These are phyloP conservation scores for Eufriesea mexicana DNA, from an alignment of 1,140 invertebrate genomes.

Conservation along the genomic window DNA sequence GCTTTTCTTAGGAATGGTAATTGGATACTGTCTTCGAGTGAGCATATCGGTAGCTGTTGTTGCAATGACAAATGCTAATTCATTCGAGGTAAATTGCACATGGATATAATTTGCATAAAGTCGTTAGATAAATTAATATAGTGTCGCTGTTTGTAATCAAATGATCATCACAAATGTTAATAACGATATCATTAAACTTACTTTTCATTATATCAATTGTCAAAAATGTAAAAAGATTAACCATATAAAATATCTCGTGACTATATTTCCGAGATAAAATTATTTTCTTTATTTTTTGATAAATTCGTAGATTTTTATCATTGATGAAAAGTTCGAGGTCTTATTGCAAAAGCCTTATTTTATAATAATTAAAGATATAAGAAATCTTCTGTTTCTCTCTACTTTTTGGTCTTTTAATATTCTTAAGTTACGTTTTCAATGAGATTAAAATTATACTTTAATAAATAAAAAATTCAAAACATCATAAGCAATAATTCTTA, in stretches of 20 bases:
- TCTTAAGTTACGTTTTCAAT: too few relatives aligned
- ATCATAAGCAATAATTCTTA: too few relatives aligned
- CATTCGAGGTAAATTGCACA: slow-evolving; percentile 62
- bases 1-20: slow-evolving; percentile 84
- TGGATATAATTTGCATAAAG: slow-evolving; percentile 6
- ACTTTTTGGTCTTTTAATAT: too few relatives aligned
- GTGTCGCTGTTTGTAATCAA: too few relatives aligned
- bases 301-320: neutral
- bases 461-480: too few relatives aligned
- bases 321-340: neutral
- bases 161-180: too few relatives aligned
- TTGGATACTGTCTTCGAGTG: slow-evolving; percentile 86
- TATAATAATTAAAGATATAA: too few relatives aligned
- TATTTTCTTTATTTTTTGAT: neutral
- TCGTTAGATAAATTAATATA: too few relatives aligned
- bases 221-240: too few relatives aligned
- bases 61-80: slow-evolving; percentile 82
- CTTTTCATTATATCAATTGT: neutral
- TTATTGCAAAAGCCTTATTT: neutral
- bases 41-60: slow-evolving; percentile 88
- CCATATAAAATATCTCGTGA: neutral
- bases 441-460: too few relatives aligned
- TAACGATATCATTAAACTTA: neutral
- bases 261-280: neutral
- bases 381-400: too few relatives aligned